Conservation (phyloP, 1,140 invertebrate species). For the Akabosia matsudoensis region DNA sequence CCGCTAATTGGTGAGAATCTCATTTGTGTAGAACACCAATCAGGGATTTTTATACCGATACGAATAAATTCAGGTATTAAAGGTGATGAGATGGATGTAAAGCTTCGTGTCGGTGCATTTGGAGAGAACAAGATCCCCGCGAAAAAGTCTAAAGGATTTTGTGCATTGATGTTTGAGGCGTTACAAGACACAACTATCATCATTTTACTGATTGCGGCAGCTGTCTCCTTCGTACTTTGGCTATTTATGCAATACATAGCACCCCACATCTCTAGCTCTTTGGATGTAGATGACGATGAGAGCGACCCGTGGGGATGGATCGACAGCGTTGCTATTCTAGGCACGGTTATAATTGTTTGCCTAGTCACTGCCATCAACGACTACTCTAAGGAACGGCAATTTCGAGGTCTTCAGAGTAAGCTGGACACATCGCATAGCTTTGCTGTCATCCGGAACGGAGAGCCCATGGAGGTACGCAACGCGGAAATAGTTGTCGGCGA, state of each 20-base stretch:
- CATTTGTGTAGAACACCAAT: background rate
- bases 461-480: constrained; percentile 61
- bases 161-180: constrained; percentile 67
- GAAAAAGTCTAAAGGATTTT: constrained; percentile 66
- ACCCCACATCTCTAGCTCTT: background rate
- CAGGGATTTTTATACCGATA: no score
- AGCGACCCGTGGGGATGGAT: constrained; percentile 62
- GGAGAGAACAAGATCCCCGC: constrained; percentile 67
- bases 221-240: constrained; percentile 58
- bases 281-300: constrained; percentile 44
- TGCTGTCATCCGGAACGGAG: constrained; percentile 61
- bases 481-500: constrained; percentile 68
- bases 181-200: constrained; percentile 68
- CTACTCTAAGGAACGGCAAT: constrained; percentile 66
- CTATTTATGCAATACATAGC: constrained; percentile 46
- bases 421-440: constrained; percentile 69
- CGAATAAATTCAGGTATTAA: constrained; percentile 57
- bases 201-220: constrained; percentile 57
- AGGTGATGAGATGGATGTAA: constrained; percentile 56
- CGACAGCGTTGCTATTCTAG: constrained; percentile 64
- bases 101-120: constrained; percentile 57
- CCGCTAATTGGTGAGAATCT: background rate
- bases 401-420: constrained; percentile 64
- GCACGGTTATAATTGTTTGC: constrained; percentile 64
- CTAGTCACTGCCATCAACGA: constrained; percentile 67